Evolutionary conservation across 2,888 invertebrate genomes (phyloP).

Genomic region (Leptothorax acervorum): DNA sequence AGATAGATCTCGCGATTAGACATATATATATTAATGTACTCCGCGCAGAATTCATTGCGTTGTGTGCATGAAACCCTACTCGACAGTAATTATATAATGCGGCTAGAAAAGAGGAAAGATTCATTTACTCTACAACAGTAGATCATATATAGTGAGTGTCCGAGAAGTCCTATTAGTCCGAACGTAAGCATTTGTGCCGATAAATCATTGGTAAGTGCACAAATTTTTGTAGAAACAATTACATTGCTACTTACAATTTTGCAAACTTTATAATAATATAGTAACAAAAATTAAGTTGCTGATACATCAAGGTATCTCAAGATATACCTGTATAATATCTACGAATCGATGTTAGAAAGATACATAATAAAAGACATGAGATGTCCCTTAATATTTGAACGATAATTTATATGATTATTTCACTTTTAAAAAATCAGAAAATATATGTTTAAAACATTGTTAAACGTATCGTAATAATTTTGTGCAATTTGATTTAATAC

Average conservation of each 20-base stretch:
- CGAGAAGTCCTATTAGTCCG: not conserved
- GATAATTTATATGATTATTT: not conserved
- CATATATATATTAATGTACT: not conserved
- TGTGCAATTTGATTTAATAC: not conserved
- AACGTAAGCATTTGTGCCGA: not conserved
- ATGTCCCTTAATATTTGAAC: not conserved
- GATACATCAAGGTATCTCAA: not conserved
- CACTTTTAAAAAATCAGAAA: not conserved
- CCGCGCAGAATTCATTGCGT: not conserved
- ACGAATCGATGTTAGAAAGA: not conserved
- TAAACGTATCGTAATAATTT: not conserved
- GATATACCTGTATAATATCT: not conserved
- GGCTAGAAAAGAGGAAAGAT: conserved; percentile 61
- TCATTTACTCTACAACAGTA: conserved; percentile 50
- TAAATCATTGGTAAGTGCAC: not conserved
- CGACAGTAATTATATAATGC: conserved; percentile 56
- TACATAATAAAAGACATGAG: not conserved
- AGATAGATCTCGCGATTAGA: conserved; percentile 40
- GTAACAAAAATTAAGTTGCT: not conserved
- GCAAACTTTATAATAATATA: not conserved
- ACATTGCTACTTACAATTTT: not conserved
- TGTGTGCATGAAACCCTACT: conserved; percentile 24
- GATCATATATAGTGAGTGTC: conserved; percentile 11
- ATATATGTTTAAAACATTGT: not conserved
- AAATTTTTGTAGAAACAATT: conserved; percentile 2